phyloP scores from a whole-genome alignment of 2,797 vertebrate species.

The Poliocrania exsul region DNA sequence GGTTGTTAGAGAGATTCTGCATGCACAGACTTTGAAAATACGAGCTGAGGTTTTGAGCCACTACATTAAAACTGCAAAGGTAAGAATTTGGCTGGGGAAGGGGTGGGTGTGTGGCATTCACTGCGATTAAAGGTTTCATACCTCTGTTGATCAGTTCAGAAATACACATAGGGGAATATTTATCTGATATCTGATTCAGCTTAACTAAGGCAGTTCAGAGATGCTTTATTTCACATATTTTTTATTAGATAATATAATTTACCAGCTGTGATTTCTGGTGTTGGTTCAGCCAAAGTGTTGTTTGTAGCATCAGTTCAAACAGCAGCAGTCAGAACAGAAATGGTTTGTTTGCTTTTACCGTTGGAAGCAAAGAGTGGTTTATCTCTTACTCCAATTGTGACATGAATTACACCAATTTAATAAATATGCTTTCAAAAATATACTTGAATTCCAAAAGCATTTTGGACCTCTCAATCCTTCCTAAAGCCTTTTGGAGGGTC shows the following conservation, averaged over 20 bases:
- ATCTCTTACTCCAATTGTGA: background rate
- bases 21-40: slow-evolving; percentile 98
- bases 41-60: slow-evolving; percentile 97
- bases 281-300: background rate
- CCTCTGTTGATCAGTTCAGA: background rate
- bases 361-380: background rate
- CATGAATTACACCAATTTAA: background rate
- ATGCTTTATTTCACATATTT: background rate
- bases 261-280: background rate
- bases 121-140: background rate
- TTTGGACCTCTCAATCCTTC: background rate
- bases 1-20: slow-evolving; percentile 98
- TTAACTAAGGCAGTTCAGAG: background rate
- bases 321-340: background rate
- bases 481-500: background rate
- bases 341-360: background rate
- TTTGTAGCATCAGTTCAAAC: background rate
- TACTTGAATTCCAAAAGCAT: background rate
- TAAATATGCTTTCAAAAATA: background rate
- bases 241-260: background rate
- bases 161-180: background rate
- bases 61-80: slow-evolving; percentile 99
- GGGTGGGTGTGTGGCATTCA: background rate
- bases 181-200: background rate
- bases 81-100: slow-evolving; percentile 65